Evolutionary conservation across 2,888 invertebrate species (phyloP).

Genomic region (Argynnis bischoffii): DNA sequence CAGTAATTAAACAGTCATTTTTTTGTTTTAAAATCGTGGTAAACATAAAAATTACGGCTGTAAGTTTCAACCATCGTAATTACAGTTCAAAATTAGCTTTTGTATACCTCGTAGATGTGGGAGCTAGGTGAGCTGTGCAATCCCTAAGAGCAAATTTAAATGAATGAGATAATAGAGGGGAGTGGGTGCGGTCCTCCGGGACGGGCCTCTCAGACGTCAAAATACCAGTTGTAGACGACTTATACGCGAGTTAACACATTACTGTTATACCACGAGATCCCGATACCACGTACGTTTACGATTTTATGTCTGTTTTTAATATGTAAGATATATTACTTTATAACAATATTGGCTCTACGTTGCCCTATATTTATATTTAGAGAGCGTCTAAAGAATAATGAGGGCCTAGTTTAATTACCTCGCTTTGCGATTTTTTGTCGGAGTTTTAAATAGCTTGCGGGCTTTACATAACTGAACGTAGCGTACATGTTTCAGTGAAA

Average conservation of each 20-base stretch:
- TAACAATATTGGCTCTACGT: no score
- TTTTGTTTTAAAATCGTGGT: no score
- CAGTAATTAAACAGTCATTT: no score
- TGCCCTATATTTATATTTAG: no score
- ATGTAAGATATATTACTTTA: no score
- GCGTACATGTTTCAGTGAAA: conserved; percentile 31
- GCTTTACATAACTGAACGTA: conserved; percentile 42
- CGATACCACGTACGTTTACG: no score
- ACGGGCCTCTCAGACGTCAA: conserved; percentile 6
- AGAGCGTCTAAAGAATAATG: no score
- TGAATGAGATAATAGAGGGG: conserved; percentile 19
- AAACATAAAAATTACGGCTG: no score
- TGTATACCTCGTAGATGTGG: neutral
- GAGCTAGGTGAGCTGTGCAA: neutral
- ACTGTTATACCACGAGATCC: neutral
- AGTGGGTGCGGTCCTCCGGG: conserved; percentile 11
- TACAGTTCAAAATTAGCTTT: neutral
- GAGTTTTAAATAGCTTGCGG: conserved; percentile 34
- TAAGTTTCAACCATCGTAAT: no score
- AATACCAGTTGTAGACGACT: conserved; percentile 3
- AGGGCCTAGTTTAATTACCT: neutral
- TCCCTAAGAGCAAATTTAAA: conserved; percentile 8
- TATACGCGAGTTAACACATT: conserved; percentile 2
- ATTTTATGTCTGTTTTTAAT: no score
- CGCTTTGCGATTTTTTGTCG: conserved; percentile 24